Conservation (phyloP, 2,888 invertebrate genomes). For the Micoletzkya japonica region DNA sequence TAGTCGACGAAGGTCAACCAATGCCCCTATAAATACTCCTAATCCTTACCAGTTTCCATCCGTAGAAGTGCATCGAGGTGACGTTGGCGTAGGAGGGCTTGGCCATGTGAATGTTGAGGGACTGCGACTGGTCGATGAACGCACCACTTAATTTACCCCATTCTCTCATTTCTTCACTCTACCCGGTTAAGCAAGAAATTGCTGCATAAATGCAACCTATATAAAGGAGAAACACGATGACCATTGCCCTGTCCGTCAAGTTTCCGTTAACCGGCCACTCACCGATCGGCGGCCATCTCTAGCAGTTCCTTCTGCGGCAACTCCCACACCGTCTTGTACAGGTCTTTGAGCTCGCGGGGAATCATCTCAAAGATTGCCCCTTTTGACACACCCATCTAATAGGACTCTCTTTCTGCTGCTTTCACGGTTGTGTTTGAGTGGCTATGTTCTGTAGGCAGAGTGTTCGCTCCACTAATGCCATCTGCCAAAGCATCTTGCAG, state of each 20-base stretch:
- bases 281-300: constrained; percentile 41
- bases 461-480: too few relatives aligned
- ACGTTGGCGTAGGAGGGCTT: constrained; percentile 89
- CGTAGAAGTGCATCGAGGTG: constrained; percentile 96
- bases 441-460: too few relatives aligned
- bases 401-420: too few relatives aligned
- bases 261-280: not conserved
- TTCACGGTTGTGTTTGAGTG: too few relatives aligned
- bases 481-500: too few relatives aligned
- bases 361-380: constrained; percentile 34
- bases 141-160: constrained; percentile 80
- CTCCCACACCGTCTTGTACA: constrained; percentile 70
- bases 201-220: too few relatives aligned
- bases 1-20: too few relatives aligned
- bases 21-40: not conserved
- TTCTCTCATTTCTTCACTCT: too few relatives aligned
- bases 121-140: constrained; percentile 97
- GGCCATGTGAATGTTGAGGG: constrained; percentile 93
- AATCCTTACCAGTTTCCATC: constrained; percentile 78
- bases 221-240: not conserved
- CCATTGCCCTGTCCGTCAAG: not conserved
- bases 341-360: constrained; percentile 65
- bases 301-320: constrained; percentile 76
- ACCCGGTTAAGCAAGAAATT: too few relatives aligned
- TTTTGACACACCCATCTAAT: not conserved